Evolutionary conservation across 2,888 invertebrate genomes (phyloP).

Genomic region (Asteroscopus sphinx): DNA sequence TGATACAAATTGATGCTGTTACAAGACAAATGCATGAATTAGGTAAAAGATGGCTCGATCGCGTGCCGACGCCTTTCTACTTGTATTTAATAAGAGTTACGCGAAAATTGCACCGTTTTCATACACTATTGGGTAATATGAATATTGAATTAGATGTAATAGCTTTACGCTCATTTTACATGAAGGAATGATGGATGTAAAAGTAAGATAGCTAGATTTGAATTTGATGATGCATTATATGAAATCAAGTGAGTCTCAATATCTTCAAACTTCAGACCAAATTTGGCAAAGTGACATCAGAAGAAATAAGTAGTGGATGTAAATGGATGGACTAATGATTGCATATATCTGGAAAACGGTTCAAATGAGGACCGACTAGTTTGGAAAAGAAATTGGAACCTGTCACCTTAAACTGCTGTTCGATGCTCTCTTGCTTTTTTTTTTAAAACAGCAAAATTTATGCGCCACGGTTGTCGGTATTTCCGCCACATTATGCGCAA

Average conservation of each 20-base stretch:
- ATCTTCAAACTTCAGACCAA: too few species aligned
- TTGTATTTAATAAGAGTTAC: constrained; percentile 56
- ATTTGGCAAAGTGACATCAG: too few species aligned
- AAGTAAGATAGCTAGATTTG: too few species aligned
- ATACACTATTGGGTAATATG: constrained; percentile 34
- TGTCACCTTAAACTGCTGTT: constrained; percentile 1
- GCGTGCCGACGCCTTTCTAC: constrained; percentile 65
- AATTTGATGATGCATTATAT: too few species aligned
- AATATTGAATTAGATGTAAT: constrained; percentile 43
- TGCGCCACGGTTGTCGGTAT: constrained; percentile 18
- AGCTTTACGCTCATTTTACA: not conserved
- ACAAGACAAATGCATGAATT: constrained; percentile 52
- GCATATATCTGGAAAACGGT: not conserved
- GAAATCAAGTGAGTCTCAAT: too few species aligned
- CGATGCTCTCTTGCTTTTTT: constrained; percentile 21
- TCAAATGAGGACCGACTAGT: not conserved
- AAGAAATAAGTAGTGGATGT: too few species aligned
- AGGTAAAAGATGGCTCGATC: constrained; percentile 58
- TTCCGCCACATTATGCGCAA: constrained; percentile 20
- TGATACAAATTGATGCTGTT: constrained; percentile 37
- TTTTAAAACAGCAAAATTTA: constrained; percentile 32
- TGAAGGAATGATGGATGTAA: too few species aligned
- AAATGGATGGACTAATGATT: too few species aligned
- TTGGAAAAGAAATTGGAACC: not conserved
- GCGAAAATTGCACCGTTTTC: constrained; percentile 54